These are phyloP conservation scores for Tachina grossa DNA, from an alignment of 2,888 invertebrate species.

Conservation along the genomic window DNA sequence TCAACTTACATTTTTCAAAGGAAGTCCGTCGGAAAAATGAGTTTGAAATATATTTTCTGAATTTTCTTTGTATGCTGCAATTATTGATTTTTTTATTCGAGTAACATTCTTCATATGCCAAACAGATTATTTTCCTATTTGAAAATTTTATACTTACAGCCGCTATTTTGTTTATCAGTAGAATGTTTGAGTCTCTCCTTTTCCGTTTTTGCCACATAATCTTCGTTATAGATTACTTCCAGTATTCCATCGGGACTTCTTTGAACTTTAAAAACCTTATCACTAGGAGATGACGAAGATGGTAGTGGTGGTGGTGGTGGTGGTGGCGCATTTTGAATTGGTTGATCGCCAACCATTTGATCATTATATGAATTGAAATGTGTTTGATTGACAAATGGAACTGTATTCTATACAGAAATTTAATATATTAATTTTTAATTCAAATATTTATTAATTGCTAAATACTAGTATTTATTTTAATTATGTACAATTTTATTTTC, in stretches of 20 bases:
- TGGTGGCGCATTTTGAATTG: constrained; percentile 66
- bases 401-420: constrained; percentile 54
- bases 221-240: constrained; percentile 80
- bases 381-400: constrained; percentile 36
- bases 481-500: not conserved
- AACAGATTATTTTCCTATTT: not conserved
- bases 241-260: constrained; percentile 81
- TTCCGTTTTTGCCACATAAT: constrained; percentile 1
- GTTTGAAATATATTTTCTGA: constrained; percentile 44
- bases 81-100: constrained; percentile 27
- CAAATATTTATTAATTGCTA: not conserved
- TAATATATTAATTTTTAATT: not conserved
- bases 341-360: constrained; percentile 57
- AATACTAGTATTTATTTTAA: not conserved
- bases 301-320: constrained; percentile 54
- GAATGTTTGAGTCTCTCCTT: constrained; percentile 6
- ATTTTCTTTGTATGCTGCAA: constrained; percentile 48
- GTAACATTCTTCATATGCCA: constrained; percentile 10
- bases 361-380: constrained; percentile 52
- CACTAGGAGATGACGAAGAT: constrained; percentile 74
- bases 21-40: constrained; percentile 53
- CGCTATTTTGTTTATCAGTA: not conserved
- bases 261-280: constrained; percentile 80
- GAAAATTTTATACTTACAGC: constrained; percentile 52
- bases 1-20: constrained; percentile 54